Conservation (phyloP, 2,113 vertebrate genomes). For the Melanocharis versteri region DNA sequence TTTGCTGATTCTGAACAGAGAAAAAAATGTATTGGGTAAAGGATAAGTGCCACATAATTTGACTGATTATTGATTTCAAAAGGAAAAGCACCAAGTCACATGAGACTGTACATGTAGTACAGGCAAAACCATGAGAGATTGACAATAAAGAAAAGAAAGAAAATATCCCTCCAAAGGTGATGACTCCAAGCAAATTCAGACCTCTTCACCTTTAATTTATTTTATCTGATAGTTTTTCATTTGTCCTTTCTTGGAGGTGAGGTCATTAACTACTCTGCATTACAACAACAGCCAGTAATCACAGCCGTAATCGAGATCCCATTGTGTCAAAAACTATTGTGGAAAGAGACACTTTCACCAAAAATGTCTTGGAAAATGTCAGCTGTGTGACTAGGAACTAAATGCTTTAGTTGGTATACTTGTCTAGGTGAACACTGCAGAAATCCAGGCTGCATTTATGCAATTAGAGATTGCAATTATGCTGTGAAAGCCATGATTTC, state of each 20-base stretch:
- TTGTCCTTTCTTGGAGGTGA: neutral
- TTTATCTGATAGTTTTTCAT: slow-evolving; percentile 21
- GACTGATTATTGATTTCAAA: neutral
- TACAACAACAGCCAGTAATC: neutral
- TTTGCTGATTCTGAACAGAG: neutral
- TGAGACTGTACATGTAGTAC: neutral
- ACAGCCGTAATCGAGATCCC: neutral
- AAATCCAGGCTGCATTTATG: neutral
- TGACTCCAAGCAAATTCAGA: neutral
- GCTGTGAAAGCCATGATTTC: neutral
- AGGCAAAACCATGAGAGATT: neutral
- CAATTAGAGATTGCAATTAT: neutral
- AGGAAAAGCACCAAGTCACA: neutral
- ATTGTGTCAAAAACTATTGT: neutral
- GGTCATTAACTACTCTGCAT: neutral
- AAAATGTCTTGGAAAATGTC: neutral
- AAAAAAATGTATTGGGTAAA: neutral
- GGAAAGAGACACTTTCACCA: neutral
- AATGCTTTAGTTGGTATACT: neutral
- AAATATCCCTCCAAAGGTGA: neutral
- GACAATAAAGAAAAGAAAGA: neutral
- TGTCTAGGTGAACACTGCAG: neutral
- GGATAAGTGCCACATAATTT: neutral
- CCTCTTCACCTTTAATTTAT: neutral
- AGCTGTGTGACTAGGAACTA: neutral